Evolutionary conservation across 2,113 vertebrate species (phyloP).

Genomic region (Rhinolophus ferrumequinum): DNA sequence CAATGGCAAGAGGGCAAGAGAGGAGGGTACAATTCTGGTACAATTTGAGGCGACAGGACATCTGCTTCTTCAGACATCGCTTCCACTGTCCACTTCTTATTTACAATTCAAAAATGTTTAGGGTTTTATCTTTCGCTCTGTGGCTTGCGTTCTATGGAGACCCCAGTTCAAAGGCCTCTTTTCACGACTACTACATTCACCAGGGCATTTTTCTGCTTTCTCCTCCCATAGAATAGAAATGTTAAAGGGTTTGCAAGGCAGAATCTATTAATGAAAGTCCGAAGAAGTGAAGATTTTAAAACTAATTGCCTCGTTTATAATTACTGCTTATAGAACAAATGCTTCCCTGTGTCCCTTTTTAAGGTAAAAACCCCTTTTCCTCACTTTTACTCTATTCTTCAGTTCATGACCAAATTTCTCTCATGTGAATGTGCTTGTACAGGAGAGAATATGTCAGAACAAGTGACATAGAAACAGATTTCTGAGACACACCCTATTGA

Average conservation of each 20-base stretch:
- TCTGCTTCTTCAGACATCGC: background rate
- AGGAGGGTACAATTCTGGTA: rapidly evolving
- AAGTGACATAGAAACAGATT: no score
- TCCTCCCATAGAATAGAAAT: background rate
- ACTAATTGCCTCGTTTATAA: background rate
- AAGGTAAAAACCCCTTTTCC: background rate
- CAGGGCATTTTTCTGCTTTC: background rate
- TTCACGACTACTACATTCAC: no score
- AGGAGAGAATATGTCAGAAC: background rate
- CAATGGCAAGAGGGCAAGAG: background rate
- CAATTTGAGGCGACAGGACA: background rate
- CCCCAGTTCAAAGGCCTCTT: background rate
- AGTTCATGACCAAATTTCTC: background rate
- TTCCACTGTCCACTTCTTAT: background rate
- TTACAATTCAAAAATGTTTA: background rate
- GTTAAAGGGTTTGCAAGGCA: background rate
- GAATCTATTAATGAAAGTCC: background rate
- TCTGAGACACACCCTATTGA: background rate
- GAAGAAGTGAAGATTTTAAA: background rate
- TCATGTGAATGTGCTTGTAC: background rate
- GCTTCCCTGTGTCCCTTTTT: background rate
- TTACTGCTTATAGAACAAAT: background rate
- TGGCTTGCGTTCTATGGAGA: background rate
- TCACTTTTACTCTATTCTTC: background rate
- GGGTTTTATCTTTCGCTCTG: background rate